A percentile compares a stretch with the other conserved stretches of the same genome.
These are phyloP conservation scores for Linnaemya tessellans DNA, from an alignment of 2,888 invertebrate species.

Conservation along the genomic window DNA sequence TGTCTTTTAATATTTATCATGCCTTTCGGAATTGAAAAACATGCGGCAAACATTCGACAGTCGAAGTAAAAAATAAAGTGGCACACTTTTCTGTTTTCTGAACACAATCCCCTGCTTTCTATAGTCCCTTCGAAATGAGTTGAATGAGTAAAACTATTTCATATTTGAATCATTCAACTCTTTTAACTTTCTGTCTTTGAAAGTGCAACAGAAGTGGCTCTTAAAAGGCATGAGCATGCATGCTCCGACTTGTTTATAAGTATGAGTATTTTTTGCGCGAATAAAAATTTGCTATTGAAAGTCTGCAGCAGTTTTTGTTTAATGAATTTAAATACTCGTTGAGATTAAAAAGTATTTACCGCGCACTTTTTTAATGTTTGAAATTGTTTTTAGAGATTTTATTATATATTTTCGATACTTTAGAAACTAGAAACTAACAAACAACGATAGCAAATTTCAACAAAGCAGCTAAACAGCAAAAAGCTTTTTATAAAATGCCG, in stretches of 20 bases:
- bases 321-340: background rate
- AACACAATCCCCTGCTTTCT: no score
- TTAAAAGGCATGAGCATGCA: background rate
- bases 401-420: constrained; percentile 23
- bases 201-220: background rate
- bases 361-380: background rate
- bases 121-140: no score
- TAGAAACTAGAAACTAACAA: background rate
- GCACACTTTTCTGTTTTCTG: no score
- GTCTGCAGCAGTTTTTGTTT: background rate
- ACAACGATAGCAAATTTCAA: constrained; percentile 6
- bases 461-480: constrained; percentile 34
- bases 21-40: no score
- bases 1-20: no score
- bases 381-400: constrained; percentile 26
- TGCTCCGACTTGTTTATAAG: background rate
- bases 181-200: background rate
- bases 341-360: constrained; percentile 2
- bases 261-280: background rate
- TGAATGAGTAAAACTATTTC: no score
- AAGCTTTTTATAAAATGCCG: constrained; percentile 58
- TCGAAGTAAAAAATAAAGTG: no score
- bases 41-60: no score
- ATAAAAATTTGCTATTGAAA: constrained; percentile 9
- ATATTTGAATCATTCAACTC: background rate